Percentiles rank a stretch among this genome's conserved stretches.
Conservation (phyloP, 2,113 vertebrate genomes). For the Chascanopsetta lugubris region DNA sequence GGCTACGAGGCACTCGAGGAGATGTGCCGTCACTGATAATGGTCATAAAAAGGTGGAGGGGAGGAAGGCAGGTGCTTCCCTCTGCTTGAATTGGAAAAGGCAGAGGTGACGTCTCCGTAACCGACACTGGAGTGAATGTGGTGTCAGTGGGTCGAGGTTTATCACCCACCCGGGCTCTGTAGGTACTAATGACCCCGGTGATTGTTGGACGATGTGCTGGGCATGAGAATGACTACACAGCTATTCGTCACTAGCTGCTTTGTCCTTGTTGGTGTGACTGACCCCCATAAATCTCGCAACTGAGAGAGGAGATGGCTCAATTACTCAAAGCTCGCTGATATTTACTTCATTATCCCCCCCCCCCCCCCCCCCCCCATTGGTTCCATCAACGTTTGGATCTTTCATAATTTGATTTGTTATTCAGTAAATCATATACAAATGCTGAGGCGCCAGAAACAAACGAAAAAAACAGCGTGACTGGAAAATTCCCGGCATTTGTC, state of each 20-base stretch:
- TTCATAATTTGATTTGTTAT: no score
- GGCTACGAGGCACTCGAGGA: constrained; percentile 5
- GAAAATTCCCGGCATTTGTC: no score
- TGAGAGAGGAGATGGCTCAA: constrained; percentile 21
- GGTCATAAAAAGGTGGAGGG: neutral
- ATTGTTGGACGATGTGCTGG: constrained; percentile 17
- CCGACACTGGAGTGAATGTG: neutral
- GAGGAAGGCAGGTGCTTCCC: constrained; percentile 23
- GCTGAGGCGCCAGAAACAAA: no score
- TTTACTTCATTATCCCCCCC: neutral
- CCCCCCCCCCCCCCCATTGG: neutral
- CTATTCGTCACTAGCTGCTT: constrained; percentile 34
- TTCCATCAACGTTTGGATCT: no score
- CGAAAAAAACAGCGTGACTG: no score
- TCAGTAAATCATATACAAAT: no score
- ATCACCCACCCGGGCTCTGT: neutral
- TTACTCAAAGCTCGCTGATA: neutral
- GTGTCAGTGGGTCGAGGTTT: neutral
- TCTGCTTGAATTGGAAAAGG: neutral
- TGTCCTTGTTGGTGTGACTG: neutral
- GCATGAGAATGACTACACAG: constrained; percentile 31
- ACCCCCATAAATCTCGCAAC: constrained; percentile 33
- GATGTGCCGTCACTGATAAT: constrained; percentile 38
- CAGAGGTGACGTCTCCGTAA: neutral
- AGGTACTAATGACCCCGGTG: neutral